Conservation (phyloP, 2,113 vertebrate species). For the Hippocampus comes region DNA sequence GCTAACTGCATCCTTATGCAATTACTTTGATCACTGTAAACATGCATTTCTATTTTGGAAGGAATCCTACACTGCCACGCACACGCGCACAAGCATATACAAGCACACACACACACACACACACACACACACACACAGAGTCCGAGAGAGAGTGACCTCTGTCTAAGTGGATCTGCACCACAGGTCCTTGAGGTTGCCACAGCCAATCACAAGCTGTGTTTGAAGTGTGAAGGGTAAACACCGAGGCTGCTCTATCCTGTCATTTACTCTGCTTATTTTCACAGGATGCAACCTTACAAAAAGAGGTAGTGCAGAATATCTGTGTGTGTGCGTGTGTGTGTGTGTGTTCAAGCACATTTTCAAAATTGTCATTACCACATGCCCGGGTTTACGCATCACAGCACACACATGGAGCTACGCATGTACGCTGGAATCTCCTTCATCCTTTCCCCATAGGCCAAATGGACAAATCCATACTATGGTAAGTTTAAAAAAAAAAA, state of each 20-base stretch:
- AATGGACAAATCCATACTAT: constrained; percentile 47
- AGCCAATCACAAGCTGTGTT: constrained; percentile 70
- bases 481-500: constrained; percentile 54
- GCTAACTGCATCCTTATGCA: constrained; percentile 39
- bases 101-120: not conserved
- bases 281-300: constrained; percentile 59
- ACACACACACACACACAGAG: constrained; percentile 21
- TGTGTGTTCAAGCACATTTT: constrained; percentile 55
- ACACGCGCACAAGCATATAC: accelerated
- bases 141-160: constrained; percentile 52
- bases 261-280: constrained; percentile 70
- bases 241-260: constrained; percentile 53
- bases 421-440: constrained; percentile 64
- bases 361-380: constrained; percentile 71
- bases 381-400: constrained; percentile 60
- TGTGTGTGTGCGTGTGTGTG: not conserved
- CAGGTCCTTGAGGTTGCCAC: constrained; percentile 62
- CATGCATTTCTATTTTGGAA: constrained; percentile 24
- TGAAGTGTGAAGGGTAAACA: constrained; percentile 73
- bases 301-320: constrained; percentile 49
- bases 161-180: constrained; percentile 63
- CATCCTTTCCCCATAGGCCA: constrained; percentile 52
- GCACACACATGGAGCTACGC: constrained; percentile 67
- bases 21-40: constrained; percentile 26
- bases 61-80: not conserved